A percentile compares a stretch with the other conserved stretches of the same genome.
phyloP scores from a whole-genome alignment of 1,140 invertebrate genomes.

The Lordiphosa mommai region DNA sequence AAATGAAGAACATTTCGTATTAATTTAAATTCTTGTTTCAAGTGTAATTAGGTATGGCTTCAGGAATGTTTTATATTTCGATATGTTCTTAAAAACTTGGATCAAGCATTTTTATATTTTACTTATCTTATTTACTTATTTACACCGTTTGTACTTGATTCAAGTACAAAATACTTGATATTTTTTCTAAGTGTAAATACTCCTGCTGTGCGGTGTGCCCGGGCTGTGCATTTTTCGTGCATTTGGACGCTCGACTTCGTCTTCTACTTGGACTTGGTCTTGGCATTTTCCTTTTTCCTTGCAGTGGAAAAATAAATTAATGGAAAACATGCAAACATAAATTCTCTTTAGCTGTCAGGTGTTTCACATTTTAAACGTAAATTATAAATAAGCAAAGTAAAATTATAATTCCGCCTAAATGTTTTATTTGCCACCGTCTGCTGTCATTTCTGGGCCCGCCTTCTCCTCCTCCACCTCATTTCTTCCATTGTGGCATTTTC shows the following conservation, averaged over 20 bases:
- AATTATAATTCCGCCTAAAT: constrained; percentile 75
- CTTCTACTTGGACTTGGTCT: constrained; percentile 12
- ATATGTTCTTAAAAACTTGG: too few relatives aligned
- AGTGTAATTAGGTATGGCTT: too few relatives aligned
- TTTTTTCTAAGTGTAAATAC: constrained; percentile 1
- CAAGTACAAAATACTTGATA: too few relatives aligned
- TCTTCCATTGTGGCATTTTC: constrained; percentile 31
- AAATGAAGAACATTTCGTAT: too few relatives aligned
- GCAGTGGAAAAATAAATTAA: constrained; percentile 73
- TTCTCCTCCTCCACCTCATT: neutral
- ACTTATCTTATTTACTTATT: too few relatives aligned
- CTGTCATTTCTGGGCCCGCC: constrained; percentile 29
- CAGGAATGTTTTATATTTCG: too few relatives aligned
- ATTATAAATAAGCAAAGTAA: constrained; percentile 76
- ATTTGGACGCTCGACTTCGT: constrained; percentile 24
- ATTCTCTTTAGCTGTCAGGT: constrained; percentile 76
- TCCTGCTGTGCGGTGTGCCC: constrained; percentile 37
- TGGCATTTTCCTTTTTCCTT: constrained; percentile 36
- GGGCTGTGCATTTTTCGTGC: constrained; percentile 64
- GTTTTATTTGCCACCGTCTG: constrained; percentile 70
- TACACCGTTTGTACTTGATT: too few relatives aligned
- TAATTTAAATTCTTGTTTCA: too few relatives aligned
- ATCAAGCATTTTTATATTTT: too few relatives aligned
- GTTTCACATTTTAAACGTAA: constrained; percentile 78
- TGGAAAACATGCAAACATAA: constrained; percentile 77